These are phyloP conservation scores for Prionailurus viverrinus DNA, from an alignment of 2,113 vertebrate species.

Conservation along the genomic window DNA sequence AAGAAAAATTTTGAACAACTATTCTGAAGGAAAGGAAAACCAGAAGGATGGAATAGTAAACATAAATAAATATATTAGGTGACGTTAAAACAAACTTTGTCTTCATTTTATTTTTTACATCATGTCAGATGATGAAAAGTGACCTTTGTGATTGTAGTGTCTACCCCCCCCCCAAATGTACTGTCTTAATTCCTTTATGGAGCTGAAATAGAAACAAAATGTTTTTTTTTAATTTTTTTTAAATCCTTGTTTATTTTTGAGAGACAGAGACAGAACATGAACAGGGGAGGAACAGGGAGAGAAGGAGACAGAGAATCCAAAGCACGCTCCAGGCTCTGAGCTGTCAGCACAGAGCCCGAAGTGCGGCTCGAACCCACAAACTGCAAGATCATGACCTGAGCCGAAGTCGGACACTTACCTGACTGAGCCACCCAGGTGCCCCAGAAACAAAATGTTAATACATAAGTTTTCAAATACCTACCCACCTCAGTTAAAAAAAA, in stretches of 20 bases:
- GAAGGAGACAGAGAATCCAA: no score
- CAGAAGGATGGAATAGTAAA: neutral
- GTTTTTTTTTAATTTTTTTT: no score
- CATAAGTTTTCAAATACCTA: neutral
- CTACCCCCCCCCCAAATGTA: no score
- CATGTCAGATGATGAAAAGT: neutral
- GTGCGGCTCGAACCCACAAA: no score
- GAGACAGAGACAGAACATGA: no score
- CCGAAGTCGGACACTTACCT: no score
- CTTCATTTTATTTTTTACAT: conserved; percentile 37
- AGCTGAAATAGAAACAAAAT: neutral
- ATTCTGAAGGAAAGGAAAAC: neutral
- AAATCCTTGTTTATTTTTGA: no score
- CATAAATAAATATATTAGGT: neutral
- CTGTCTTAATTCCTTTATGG: neutral
- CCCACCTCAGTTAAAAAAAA: neutral
- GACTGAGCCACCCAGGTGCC: no score
- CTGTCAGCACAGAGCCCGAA: no score
- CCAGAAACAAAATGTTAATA: neutral
- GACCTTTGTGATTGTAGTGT: neutral
- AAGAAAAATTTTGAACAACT: neutral
- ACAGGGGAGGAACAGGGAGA: no score
- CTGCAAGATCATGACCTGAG: no score
- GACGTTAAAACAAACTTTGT: neutral
- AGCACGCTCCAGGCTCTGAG: no score